phyloP scores from a whole-genome alignment of 2,888 invertebrate genomes.

The Reticulitermes lucifugus region DNA sequence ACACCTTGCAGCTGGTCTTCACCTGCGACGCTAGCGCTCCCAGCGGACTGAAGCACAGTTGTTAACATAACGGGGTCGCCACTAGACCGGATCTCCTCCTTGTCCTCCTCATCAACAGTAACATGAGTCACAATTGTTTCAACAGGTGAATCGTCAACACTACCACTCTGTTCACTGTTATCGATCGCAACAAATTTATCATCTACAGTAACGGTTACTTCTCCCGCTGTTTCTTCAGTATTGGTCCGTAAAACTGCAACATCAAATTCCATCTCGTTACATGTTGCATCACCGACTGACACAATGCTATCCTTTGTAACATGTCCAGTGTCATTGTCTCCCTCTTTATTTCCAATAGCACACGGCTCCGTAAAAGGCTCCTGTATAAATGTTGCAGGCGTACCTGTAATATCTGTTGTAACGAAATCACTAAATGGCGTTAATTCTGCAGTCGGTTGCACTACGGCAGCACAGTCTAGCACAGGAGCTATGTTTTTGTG shows the following conservation, averaged over 20 bases:
- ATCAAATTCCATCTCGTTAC: background rate
- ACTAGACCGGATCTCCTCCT: slow-evolving; percentile 40
- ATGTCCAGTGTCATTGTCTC: background rate
- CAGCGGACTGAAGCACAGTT: slow-evolving; percentile 36
- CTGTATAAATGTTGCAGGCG: background rate
- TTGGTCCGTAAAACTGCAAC: background rate
- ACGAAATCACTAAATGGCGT: background rate
- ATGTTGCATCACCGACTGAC: background rate
- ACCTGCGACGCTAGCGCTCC: slow-evolving; percentile 39
- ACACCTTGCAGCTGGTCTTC: slow-evolving; percentile 35
- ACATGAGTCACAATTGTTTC: background rate
- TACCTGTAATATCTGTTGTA: background rate
- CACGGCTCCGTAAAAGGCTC: background rate
- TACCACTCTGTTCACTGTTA: background rate
- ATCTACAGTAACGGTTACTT: background rate
- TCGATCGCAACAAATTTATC: background rate
- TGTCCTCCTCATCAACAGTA: background rate
- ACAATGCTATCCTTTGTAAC: background rate
- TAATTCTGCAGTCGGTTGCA: background rate
- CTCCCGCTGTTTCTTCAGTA: background rate
- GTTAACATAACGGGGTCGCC: slow-evolving; percentile 43
- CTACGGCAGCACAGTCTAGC: background rate
- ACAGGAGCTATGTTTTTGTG: background rate
- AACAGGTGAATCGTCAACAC: background rate
- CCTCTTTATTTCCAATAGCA: background rate